These are phyloP conservation scores for Eurytoma adleriae DNA, from an alignment of 2,888 invertebrate genomes.

Conservation along the genomic window DNA sequence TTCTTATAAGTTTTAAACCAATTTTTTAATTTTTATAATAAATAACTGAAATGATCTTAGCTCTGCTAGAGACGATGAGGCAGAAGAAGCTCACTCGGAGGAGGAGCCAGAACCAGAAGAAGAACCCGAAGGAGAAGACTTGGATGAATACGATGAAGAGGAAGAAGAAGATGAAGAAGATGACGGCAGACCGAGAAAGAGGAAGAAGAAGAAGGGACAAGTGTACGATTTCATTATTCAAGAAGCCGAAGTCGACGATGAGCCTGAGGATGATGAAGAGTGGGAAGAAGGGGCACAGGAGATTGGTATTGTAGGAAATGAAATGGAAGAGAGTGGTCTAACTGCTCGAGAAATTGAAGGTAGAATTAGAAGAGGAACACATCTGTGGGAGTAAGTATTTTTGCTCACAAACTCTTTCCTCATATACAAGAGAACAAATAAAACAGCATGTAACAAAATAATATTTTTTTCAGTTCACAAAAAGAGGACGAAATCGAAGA, in stretches of 20 bases:
- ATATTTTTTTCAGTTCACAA: conserved; percentile 79
- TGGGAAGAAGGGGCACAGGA: conserved; percentile 98
- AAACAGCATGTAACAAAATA: neutral
- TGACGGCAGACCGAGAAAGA: conserved; percentile 86
- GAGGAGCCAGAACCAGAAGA: conserved; percentile 82
- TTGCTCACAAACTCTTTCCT: neutral
- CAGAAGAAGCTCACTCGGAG: conserved; percentile 83
- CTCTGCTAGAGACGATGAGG: conserved; percentile 79
- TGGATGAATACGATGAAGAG: conserved; percentile 85
- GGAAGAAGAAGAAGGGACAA: conserved; percentile 88
- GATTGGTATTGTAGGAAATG: conserved; percentile 92
- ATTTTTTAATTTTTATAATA: no score
- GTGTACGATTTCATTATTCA: conserved; percentile 97
- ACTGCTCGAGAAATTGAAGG: conserved; percentile 97
- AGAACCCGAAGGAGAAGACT: conserved; percentile 78
- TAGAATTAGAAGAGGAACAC: conserved; percentile 88
- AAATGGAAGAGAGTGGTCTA: conserved; percentile 93
- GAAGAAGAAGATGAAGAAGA: conserved; percentile 83
- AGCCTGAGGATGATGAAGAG: conserved; percentile 96
- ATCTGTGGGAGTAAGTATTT: conserved; percentile 88
- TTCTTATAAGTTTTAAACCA: neutral
- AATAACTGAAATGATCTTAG: conserved; percentile 3
- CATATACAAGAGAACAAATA: neutral
- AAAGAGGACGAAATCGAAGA: conserved; percentile 98
- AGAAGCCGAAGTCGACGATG: conserved; percentile 92